phyloP scores from a whole-genome alignment of 2,888 invertebrate genomes.

The Allophyes oxyacanthae region DNA sequence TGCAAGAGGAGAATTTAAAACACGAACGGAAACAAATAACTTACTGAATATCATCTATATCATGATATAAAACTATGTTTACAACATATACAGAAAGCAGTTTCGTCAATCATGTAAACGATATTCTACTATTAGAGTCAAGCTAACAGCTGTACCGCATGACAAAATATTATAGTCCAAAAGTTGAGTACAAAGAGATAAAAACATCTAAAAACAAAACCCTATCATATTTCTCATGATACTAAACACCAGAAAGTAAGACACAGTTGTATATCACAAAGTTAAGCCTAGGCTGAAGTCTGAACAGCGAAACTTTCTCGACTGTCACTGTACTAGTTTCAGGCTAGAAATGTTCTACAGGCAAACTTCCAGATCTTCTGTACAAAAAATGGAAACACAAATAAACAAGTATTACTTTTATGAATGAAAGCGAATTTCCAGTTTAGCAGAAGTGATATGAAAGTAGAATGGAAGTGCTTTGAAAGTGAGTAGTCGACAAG shows the following conservation, averaged over 20 bases:
- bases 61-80: neutral
- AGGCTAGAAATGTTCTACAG: constrained; percentile 31
- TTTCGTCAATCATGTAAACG: too few relatives aligned
- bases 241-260: constrained; percentile 41
- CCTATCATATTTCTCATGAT: constrained; percentile 32
- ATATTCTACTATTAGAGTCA: too few relatives aligned
- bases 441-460: too few relatives aligned
- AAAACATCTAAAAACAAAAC: constrained; percentile 8
- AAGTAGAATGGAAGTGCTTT: too few relatives aligned
- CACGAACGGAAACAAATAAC: neutral
- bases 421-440: too few relatives aligned
- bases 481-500: too few relatives aligned
- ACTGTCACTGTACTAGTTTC: constrained; percentile 40
- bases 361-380: constrained; percentile 19
- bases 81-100: too few relatives aligned
- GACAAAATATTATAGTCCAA: constrained; percentile 6
- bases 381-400: constrained; percentile 10
- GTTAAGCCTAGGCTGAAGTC: constrained; percentile 33
- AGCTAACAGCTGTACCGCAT: too few relatives aligned
- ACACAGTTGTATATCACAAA: constrained; percentile 45
- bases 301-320: constrained; percentile 35
- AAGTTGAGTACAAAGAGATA: constrained; percentile 10
- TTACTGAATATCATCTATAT: too few relatives aligned
- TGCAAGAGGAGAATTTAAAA: too few relatives aligned
- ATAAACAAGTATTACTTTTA: too few relatives aligned